Percentiles rank a stretch among this genome's conserved stretches.
Conservation (phyloP, 2,888 invertebrate species). For the Antheraea yamamai region DNA sequence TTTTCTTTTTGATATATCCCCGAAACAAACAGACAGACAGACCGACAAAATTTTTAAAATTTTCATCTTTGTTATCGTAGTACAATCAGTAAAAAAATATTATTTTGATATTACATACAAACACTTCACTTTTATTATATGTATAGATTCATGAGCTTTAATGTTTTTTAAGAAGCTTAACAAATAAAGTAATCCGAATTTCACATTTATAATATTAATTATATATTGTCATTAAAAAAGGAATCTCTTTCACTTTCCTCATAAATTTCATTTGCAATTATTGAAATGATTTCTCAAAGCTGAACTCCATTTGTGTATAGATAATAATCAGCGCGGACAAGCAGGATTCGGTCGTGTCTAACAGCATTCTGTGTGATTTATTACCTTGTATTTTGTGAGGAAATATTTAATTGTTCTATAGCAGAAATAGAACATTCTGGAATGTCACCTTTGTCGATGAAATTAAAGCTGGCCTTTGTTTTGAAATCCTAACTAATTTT, state of each 20-base stretch:
- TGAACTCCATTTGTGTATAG: conserved; percentile 14
- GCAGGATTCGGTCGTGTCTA: conserved; percentile 25
- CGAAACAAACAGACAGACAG: no score
- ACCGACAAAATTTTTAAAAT: no score
- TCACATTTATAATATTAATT: no score
- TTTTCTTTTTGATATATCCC: no score
- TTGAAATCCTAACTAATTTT: not conserved
- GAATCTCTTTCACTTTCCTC: not conserved
- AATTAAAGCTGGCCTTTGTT: not conserved
- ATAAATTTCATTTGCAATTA: not conserved
- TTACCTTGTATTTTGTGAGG: conserved; percentile 14
- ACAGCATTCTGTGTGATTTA: conserved; percentile 36
- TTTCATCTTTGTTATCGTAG: no score
- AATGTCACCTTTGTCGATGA: not conserved
- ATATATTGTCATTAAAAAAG: no score
- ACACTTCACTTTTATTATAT: no score
- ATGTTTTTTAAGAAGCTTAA: no score
- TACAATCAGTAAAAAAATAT: no score
- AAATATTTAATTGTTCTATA: conserved; percentile 12
- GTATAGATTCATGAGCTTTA: no score
- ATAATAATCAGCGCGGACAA: conserved; percentile 26
- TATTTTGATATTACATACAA: no score
- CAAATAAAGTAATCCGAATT: no score
- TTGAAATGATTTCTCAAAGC: not conserved
- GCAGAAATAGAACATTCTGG: not conserved